These are phyloP conservation scores for Sebastiscus tertius DNA, from an alignment of 2,797 vertebrate genomes.

Conservation along the genomic window DNA sequence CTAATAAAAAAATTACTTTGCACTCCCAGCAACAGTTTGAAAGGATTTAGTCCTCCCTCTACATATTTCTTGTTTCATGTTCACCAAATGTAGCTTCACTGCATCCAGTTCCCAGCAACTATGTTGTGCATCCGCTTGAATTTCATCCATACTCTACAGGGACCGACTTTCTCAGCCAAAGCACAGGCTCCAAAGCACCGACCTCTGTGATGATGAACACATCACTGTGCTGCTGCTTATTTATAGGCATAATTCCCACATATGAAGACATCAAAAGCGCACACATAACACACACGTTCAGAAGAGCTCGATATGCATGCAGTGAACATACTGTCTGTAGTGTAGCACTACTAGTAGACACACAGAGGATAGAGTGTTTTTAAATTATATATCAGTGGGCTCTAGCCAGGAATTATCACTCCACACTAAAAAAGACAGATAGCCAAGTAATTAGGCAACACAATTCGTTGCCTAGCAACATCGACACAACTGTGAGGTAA, in stretches of 20 bases:
- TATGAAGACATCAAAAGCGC: conserved; percentile 18
- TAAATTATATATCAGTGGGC: conserved; percentile 3
- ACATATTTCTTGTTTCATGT: not conserved
- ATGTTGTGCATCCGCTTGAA: conserved; percentile 8
- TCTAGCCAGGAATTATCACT: not conserved
- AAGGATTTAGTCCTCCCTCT: not conserved
- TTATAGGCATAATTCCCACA: conserved; percentile 44
- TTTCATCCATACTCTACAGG: conserved; percentile 22
- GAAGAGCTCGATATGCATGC: not conserved
- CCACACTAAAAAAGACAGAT: not conserved
- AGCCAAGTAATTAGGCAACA: conserved; percentile 16
- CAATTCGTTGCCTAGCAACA: not conserved
- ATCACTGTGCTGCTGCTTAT: conserved; percentile 33
- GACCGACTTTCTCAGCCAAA: not conserved
- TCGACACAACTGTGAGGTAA: not conserved
- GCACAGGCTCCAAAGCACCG: not conserved
- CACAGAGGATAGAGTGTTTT: not conserved
- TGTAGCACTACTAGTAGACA: not conserved
- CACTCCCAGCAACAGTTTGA: not conserved
- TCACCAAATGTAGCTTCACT: not conserved
- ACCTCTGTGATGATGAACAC: conserved; percentile 16
- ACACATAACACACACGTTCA: not conserved
- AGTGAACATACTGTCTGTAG: not conserved
- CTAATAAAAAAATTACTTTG: not conserved
- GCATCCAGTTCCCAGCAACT: not conserved